Conservation (phyloP, 2,888 invertebrate genomes). For the Notodonta dromedarius region DNA sequence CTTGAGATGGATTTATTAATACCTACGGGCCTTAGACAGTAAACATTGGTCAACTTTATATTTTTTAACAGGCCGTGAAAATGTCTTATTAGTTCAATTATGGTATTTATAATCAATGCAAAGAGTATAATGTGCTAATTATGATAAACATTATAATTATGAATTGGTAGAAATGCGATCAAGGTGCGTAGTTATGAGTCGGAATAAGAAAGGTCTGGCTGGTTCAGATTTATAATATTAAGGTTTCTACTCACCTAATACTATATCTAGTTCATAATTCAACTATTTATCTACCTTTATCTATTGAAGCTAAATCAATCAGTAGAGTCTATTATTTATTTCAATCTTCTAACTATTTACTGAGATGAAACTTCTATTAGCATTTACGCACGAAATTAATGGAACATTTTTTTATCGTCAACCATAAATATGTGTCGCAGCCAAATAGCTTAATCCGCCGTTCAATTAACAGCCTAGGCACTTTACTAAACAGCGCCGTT, state of each 20-base stretch:
- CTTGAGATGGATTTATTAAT: no score
- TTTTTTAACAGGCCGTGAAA: slow-evolving; percentile 28
- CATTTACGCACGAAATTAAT: no score
- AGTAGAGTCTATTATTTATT: slow-evolving; percentile 11
- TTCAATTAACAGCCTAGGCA: no score
- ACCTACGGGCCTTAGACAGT: no score
- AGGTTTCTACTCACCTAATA: slow-evolving; percentile 34
- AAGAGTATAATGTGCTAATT: slow-evolving; percentile 25
- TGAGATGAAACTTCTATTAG: no score
- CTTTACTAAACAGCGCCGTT: no score
- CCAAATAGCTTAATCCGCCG: no score
- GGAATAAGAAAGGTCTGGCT: slow-evolving; percentile 50
- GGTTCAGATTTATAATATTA: slow-evolving; percentile 50
- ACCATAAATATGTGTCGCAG: no score
- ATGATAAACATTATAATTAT: slow-evolving; percentile 16
- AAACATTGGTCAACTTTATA: no score
- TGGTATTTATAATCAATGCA: slow-evolving; percentile 17
- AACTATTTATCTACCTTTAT: slow-evolving; percentile 7
- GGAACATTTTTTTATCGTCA: no score
- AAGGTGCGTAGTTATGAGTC: slow-evolving; percentile 25
- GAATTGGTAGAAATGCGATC: slow-evolving; percentile 21
- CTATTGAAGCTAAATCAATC: slow-evolving; percentile 22
- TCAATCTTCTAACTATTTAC: no score
- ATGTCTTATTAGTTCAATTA: slow-evolving; percentile 42
- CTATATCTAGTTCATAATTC: slow-evolving; percentile 27